phyloP scores from a whole-genome alignment of 2,113 vertebrate genomes.

The Mus pahari region DNA sequence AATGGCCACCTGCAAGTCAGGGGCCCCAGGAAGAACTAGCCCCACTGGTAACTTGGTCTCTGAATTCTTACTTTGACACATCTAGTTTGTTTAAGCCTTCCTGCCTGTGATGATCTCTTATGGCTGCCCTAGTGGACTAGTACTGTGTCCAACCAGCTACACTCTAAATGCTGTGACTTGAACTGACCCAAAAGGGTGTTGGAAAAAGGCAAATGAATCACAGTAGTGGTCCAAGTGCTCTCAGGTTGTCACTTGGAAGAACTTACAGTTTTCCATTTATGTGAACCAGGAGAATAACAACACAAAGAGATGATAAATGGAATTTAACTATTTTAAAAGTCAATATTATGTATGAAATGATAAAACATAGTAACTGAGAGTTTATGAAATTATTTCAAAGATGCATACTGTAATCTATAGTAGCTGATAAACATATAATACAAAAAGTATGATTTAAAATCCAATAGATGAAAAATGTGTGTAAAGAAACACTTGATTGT shows the following conservation, averaged over 20 bases:
- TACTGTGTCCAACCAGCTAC: neutral
- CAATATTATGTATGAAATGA: neutral
- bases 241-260: neutral
- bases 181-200: neutral
- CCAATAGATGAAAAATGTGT: neutral
- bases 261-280: neutral
- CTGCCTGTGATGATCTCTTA: neutral
- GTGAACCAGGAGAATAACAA: neutral
- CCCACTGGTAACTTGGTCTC: neutral
- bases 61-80: neutral
- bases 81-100: neutral
- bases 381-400: neutral
- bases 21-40: neutral
- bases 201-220: neutral
- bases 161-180: neutral
- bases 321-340: neutral
- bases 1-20: neutral
- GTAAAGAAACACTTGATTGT: neutral
- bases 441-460: neutral
- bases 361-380: neutral
- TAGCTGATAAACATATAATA: neutral
- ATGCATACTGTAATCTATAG: neutral
- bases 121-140: neutral
- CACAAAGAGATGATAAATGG: neutral
- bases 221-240: neutral